These are phyloP conservation scores for Lepidurus couesii DNA, from an alignment of 1,140 invertebrate species.

Conservation along the genomic window DNA sequence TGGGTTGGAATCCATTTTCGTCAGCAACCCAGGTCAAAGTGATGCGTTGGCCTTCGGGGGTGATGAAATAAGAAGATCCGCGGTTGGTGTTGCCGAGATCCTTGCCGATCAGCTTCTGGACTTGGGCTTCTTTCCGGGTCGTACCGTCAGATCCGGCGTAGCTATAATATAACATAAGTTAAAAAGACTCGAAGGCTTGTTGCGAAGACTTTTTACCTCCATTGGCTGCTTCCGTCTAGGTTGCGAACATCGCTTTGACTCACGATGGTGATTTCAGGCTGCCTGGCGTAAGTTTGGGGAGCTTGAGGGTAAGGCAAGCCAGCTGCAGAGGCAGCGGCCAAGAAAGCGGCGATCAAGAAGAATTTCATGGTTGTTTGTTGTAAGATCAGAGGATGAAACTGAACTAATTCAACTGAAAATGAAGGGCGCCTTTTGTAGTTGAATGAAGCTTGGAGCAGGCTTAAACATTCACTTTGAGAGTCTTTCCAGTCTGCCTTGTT, in stretches of 20 bases:
- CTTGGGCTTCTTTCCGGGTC: too few species aligned
- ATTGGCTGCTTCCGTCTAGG: constrained; percentile 28
- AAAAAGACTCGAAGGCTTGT: too few species aligned
- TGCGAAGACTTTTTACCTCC: constrained; percentile 5
- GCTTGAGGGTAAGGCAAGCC: too few species aligned
- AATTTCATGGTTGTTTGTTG: neutral
- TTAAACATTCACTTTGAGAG: neutral
- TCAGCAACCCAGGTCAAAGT: too few species aligned
- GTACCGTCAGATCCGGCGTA: too few species aligned
- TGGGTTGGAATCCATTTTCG: too few species aligned
- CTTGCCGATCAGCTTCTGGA: too few species aligned
- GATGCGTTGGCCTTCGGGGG: too few species aligned
- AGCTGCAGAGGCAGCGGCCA: constrained; percentile 32
- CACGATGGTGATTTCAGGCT: constrained; percentile 30
- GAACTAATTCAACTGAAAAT: neutral
- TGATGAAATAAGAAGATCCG: too few species aligned
- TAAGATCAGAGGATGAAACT: constrained; percentile 2
- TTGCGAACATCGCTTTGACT: constrained; percentile 31
- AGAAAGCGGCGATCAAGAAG: constrained; percentile 26
- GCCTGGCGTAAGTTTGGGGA: constrained; percentile 1
- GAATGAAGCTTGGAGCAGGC: neutral
- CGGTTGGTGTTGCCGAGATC: too few species aligned
- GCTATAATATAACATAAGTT: too few species aligned
- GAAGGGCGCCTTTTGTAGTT: neutral
- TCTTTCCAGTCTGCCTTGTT: neutral